Conservation (phyloP, 2,888 invertebrate species). For the Drosophila fungiperda region DNA sequence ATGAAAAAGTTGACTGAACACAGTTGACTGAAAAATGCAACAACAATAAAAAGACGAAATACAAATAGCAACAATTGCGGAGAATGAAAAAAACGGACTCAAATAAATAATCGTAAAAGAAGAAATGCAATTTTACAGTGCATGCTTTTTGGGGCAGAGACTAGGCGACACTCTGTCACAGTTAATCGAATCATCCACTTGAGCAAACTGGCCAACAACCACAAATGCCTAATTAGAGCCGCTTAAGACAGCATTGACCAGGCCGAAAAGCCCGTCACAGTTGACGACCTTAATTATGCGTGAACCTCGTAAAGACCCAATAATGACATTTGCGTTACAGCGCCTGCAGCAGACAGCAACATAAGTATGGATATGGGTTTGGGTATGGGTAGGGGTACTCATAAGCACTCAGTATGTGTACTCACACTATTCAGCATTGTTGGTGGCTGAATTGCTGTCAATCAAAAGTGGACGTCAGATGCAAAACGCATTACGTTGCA, state of each 20-base stretch:
- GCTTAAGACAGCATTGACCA: slow-evolving; percentile 72
- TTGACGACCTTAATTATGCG: slow-evolving; percentile 76
- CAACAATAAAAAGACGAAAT: slow-evolving; percentile 17
- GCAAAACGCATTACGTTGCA: slow-evolving; percentile 57
- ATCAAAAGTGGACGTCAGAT: slow-evolving; percentile 49
- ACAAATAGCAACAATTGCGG: slow-evolving; percentile 9
- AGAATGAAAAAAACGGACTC: slow-evolving; percentile 6
- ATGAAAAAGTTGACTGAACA: slow-evolving; percentile 53
- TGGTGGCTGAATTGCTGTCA: slow-evolving; percentile 36
- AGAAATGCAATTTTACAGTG: slow-evolving; percentile 23
- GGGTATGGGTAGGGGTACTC: neutral
- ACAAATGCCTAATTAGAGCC: slow-evolving; percentile 63
- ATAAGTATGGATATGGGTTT: neutral
- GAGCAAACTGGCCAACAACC: slow-evolving; percentile 38
- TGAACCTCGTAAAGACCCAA: slow-evolving; percentile 61
- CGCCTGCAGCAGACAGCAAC: slow-evolving; percentile 41
- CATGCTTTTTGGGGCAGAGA: slow-evolving; percentile 29
- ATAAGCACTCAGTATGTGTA: neutral
- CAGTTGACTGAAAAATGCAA: slow-evolving; percentile 42
- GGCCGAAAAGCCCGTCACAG: slow-evolving; percentile 23
- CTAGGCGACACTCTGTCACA: slow-evolving; percentile 7
- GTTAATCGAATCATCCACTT: slow-evolving; percentile 70
- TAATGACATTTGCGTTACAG: slow-evolving; percentile 66
- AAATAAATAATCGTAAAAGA: slow-evolving; percentile 17
- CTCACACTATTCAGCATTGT: neutral